Conservation (phyloP, 2,888 invertebrate genomes). For the Troides oblongomaculatus region DNA sequence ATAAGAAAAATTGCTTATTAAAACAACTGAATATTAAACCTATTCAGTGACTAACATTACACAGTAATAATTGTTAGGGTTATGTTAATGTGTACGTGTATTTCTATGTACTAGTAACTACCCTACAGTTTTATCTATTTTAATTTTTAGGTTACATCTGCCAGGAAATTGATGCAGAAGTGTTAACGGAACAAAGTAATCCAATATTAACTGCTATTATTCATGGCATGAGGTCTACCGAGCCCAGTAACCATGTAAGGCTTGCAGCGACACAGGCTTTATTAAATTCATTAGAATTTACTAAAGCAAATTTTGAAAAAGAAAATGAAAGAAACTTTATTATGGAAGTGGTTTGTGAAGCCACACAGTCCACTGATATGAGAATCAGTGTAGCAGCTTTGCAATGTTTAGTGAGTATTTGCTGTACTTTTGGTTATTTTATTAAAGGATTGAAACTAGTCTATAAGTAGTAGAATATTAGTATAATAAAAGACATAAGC, state of each 20-base stretch:
- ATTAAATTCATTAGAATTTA: constrained; percentile 98
- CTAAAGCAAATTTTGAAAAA: constrained; percentile 98
- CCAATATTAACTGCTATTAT: constrained; percentile 99
- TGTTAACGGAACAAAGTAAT: constrained; percentile 94
- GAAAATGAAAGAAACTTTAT: constrained; percentile 98
- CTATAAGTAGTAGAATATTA: neutral
- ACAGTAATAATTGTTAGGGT: neutral
- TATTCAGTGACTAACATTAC: too few species aligned
- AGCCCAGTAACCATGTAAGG: constrained; percentile 95
- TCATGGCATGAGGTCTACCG: constrained; percentile 97
- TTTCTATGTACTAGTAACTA: neutral
- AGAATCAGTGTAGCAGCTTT: constrained; percentile 97
- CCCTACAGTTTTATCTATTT: neutral
- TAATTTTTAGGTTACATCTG: constrained; percentile 91
- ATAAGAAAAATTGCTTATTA: neutral
- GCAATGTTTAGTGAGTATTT: constrained; percentile 91
- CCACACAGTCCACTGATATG: constrained; percentile 95
- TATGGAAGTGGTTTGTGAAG: constrained; percentile 99
- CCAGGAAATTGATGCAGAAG: constrained; percentile 97
- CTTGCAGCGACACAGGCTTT: constrained; percentile 98
- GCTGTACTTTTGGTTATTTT: constrained; percentile 13
- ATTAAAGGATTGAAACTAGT: neutral
- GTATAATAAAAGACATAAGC: neutral
- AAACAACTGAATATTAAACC: too few species aligned
- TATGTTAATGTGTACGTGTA: neutral